These are phyloP conservation scores for Darevskia nairensis DNA, from an alignment of 2,797 vertebrate species.

Conservation along the genomic window DNA sequence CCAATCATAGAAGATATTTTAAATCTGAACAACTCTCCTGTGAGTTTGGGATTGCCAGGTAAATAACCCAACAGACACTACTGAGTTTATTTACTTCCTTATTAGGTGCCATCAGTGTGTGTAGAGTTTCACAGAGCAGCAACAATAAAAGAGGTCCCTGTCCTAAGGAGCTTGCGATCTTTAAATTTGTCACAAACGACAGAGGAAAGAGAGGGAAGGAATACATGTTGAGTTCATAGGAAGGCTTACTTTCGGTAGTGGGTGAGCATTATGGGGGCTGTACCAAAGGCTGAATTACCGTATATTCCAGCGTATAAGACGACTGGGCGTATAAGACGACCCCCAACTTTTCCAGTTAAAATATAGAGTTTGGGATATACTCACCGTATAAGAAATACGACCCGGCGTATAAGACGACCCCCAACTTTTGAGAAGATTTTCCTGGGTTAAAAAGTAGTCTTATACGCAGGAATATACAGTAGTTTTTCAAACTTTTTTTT, in stretches of 20 bases:
- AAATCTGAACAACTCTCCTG: conserved; percentile 83
- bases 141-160: background rate
- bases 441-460: no score
- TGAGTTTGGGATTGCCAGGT: conserved; percentile 83
- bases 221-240: background rate
- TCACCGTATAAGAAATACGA: no score
- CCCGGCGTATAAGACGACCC: no score
- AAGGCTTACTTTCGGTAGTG: no score
- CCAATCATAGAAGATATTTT: conserved; percentile 85
- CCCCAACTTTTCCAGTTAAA: no score
- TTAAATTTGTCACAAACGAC: background rate
- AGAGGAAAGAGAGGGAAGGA: no score
- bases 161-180: background rate
- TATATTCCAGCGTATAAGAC: no score
- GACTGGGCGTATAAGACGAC: no score
- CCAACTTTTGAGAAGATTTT: no score
- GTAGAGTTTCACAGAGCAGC: background rate
- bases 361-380: no score
- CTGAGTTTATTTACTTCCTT: background rate
- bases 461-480: no score
- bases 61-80: conserved; percentile 28
- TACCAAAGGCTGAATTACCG: background rate
- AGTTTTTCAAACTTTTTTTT: background rate
- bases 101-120: background rate
- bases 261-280: background rate